Evolutionary conservation across 1,140 invertebrate genomes (phyloP).

Genomic region (Drosophila guanche): DNA sequence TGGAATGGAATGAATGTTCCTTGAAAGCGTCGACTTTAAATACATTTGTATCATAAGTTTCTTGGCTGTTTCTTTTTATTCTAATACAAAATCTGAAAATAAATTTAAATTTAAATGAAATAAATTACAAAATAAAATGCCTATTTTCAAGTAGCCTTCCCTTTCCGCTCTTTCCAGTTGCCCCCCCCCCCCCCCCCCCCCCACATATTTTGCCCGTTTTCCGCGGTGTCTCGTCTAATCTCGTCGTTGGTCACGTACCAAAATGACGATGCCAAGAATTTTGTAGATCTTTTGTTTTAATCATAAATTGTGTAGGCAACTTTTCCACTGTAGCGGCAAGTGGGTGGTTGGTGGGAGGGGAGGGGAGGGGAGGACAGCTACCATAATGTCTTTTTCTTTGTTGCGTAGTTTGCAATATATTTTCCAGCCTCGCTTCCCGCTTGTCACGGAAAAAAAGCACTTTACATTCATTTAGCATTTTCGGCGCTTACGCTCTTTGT

Average conservation of each 20-base stretch:
- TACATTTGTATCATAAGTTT: too few species aligned
- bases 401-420: slow-evolving; percentile 71
- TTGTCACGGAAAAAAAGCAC: slow-evolving; percentile 9
- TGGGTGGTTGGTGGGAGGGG: not conserved
- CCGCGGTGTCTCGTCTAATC: slow-evolving; percentile 28
- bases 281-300: slow-evolving; percentile 71
- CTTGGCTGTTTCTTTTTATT: too few species aligned
- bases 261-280: slow-evolving; percentile 43
- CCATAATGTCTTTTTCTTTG: slow-evolving; percentile 48
- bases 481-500: slow-evolving; percentile 49
- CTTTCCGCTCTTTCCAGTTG: not conserved
- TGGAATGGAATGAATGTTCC: slow-evolving; percentile 2
- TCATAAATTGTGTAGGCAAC: slow-evolving; percentile 62
- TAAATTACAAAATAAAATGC: slow-evolving; percentile 66
- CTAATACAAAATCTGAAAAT: slow-evolving; percentile 39
- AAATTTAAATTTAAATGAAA: slow-evolving; percentile 76
- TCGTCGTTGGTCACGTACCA: slow-evolving; percentile 51
- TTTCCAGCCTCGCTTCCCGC: slow-evolving; percentile 24
- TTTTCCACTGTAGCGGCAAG: not conserved
- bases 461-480: slow-evolving; percentile 78
- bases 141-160: slow-evolving; percentile 20
- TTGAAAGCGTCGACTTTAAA: slow-evolving; percentile 15
- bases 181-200: not conserved
- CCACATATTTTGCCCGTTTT: not conserved
- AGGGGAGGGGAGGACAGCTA: slow-evolving; percentile 27